A percentile compares a stretch with the other conserved stretches of the same genome.
Conservation (phyloP, 2,888 invertebrate genomes). For the Tetheella fluctuosa region DNA sequence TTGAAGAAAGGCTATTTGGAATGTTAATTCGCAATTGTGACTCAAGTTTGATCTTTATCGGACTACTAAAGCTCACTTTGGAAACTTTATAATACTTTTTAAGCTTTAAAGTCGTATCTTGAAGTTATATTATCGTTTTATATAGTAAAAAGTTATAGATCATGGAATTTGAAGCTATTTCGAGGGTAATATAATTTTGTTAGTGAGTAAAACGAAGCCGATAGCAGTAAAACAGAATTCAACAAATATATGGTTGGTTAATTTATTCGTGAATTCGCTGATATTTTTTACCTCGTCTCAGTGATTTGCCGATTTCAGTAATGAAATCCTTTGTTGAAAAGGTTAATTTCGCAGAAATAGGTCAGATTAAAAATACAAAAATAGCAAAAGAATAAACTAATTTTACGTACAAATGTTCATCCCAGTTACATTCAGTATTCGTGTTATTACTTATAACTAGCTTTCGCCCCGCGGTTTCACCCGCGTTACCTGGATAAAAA, state of each 20-base stretch:
- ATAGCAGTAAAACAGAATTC: too few relatives aligned
- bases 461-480: too few relatives aligned
- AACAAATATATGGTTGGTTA: neutral
- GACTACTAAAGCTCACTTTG: conserved; percentile 24
- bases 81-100: conserved; percentile 22
- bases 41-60: conserved; percentile 36
- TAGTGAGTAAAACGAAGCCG: neutral
- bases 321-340: neutral
- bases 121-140: neutral
- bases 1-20: conserved; percentile 26
- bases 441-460: too few relatives aligned
- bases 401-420: neutral
- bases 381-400: neutral
- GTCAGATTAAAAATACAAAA: neutral
- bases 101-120: conserved; percentile 7
- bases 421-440: too few relatives aligned
- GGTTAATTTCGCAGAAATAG: neutral
- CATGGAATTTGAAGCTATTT: neutral
- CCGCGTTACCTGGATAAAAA: too few relatives aligned
- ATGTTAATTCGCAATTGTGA: conserved; percentile 48
- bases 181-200: neutral
- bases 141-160: neutral
- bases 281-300: too few relatives aligned
- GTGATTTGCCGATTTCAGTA: too few relatives aligned
- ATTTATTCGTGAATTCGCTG: too few relatives aligned